Conservation (phyloP, 1,140 invertebrate species). For the Macrocentrus cingulum region DNA sequence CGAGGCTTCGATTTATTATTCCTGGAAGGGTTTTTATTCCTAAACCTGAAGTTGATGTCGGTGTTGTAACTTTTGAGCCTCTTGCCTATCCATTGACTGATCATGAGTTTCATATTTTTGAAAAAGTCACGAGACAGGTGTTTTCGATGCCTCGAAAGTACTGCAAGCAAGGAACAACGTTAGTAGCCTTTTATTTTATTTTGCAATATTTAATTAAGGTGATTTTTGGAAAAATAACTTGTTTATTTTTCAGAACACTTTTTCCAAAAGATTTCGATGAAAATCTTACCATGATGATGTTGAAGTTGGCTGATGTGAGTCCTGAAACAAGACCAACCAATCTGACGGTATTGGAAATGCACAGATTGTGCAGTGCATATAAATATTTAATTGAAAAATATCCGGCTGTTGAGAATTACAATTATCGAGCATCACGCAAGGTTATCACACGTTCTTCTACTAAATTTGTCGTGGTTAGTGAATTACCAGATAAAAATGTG, state of each 20-base stretch:
- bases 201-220: too few relatives aligned
- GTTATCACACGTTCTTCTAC: conserved; percentile 29
- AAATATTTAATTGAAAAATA: conserved; percentile 69
- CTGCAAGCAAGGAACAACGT: conserved; percentile 68
- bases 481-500: conserved; percentile 13
- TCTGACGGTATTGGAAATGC: conserved; percentile 78
- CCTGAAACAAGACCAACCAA: conserved; percentile 69
- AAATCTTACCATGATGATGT: conserved; percentile 70
- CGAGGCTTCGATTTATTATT: conserved; percentile 84
- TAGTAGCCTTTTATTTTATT: conserved; percentile 33
- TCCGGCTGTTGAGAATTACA: conserved; percentile 71
- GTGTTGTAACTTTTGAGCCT: conserved; percentile 87
- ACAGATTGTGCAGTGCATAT: conserved; percentile 77
- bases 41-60: conserved; percentile 93
- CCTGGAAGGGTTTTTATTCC: conserved; percentile 90
- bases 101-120: conserved; percentile 82
- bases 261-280: conserved; percentile 73
- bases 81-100: conserved; percentile 69
- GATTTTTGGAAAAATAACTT: too few relatives aligned
- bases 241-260: conserved; percentile 63
- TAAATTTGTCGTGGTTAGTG: neutral
- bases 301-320: conserved; percentile 73
- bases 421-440: conserved; percentile 66
- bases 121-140: conserved; percentile 85
- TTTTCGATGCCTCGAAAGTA: conserved; percentile 89